Evolutionary conservation across 2,797 vertebrate genomes (phyloP), one percentile per base, ranked within the genome.

Genomic region (Notamacropus eugenii): DNA sequence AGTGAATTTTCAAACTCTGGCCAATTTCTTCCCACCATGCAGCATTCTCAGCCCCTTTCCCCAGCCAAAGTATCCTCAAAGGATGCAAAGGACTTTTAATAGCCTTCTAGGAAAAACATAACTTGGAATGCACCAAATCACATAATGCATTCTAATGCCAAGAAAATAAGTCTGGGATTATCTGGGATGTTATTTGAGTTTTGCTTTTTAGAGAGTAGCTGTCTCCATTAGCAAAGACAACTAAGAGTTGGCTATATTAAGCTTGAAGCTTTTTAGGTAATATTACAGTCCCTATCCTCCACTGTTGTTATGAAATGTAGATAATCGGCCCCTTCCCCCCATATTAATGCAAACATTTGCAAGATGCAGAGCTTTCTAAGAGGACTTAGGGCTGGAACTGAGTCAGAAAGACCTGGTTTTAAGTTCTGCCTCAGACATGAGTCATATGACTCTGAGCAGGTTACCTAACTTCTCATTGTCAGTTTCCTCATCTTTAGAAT

Each of bases 401-500:
- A 82, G 22, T 82, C 19, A 82, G 74, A 82, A 46, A 46, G 74
- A 82, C 4, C n/a, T 46, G 40, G 0, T 82, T 82, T 46, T 46
- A 40, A 74, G 3, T 27, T 82, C 74, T 82, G 19, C 74, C 40
- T 46, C 74, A 82, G 74, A 46, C 74, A 46, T 0, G 40, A 82
- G 74, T 40, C 40, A 27, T 46, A 46, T 82, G 74, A 74, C n/a
- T 74, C 67, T 40, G 2, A 19, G 11, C 22, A 46, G 27, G 40
- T 46, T 2, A 12, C 12, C 12, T 82, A 82, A 46, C 22, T 82
- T 82, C 8, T 46, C 29, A 93, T 55, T 3, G 1, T 90, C 31
- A 67, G 92, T 92, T 95, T 52, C 56, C 90, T 96, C 87, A 93
- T 91, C 96, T 56, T 62, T 92, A 94, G 54, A 87, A 91, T 91